A percentile compares a stretch with the other conserved stretches of the same genome.
These are phyloP conservation scores for Caenorhabditis plicata DNA, from an alignment of 2,888 invertebrate species.

Conservation along the genomic window DNA sequence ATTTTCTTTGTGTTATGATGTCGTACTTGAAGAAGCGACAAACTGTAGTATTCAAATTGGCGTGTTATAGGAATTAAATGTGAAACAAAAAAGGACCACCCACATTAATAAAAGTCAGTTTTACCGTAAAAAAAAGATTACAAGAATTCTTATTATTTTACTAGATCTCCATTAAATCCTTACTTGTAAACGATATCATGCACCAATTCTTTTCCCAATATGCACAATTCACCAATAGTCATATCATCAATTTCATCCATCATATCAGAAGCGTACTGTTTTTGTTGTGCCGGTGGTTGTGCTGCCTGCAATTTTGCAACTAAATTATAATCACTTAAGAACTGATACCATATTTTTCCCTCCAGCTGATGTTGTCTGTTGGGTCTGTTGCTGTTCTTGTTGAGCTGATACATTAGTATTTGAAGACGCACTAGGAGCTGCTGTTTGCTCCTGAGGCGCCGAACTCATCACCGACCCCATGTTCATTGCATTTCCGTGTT, in stretches of 20 bases:
- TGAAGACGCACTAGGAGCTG: slow-evolving; percentile 12
- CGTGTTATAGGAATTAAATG: too few relatives aligned
- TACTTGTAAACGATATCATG: too few relatives aligned
- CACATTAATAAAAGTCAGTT: too few relatives aligned
- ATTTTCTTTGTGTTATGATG: too few relatives aligned
- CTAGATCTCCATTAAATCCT: too few relatives aligned
- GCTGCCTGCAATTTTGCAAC: neutral
- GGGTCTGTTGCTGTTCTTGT: slow-evolving; percentile 4
- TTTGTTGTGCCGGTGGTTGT: neutral
- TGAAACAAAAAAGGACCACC: too few relatives aligned
- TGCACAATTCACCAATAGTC: slow-evolving; percentile 29
- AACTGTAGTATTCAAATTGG: too few relatives aligned
- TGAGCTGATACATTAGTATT: slow-evolving; percentile 3
- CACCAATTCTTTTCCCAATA: slow-evolving; percentile 38
- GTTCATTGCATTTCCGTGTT: too few relatives aligned
- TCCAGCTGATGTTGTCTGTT: slow-evolving; percentile 2
- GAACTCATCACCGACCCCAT: slow-evolving; percentile 3
- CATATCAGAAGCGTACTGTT: slow-evolving; percentile 5
- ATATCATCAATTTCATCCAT: slow-evolving; percentile 26
- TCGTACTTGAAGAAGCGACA: too few relatives aligned
- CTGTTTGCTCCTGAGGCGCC: neutral
- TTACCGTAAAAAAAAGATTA: too few relatives aligned
- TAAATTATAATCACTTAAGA: neutral
- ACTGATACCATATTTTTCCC: neutral
- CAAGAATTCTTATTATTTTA: too few relatives aligned